Conservation (phyloP, 1,140 invertebrate species). For the Euura saliciscinereae region DNA sequence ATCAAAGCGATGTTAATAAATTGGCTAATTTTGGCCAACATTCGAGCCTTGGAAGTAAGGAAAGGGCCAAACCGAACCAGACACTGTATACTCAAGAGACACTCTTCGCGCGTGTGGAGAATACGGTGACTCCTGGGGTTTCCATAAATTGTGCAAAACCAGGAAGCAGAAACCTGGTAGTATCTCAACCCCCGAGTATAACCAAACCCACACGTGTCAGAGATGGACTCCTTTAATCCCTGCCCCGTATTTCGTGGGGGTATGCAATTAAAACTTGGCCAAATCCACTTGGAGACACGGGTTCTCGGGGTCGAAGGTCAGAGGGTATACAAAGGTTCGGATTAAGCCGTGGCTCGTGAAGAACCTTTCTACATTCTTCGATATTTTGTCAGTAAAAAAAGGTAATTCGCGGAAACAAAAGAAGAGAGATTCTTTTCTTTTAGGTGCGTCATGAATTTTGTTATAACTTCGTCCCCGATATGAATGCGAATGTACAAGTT, state of each 20-base stretch:
- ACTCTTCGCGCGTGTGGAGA: background rate
- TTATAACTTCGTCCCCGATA: background rate
- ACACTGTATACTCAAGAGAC: background rate
- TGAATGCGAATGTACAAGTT: background rate
- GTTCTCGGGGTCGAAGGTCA: background rate
- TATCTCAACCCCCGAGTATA: background rate
- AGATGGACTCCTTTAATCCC: background rate
- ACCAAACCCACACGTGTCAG: background rate
- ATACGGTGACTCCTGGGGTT: background rate
- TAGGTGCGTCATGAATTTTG: background rate
- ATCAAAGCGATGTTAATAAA: no score
- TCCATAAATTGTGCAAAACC: background rate
- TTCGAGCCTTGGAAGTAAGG: no score
- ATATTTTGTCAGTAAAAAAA: no score
- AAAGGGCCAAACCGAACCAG: background rate
- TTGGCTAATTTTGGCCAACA: no score
- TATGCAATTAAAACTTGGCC: conserved; percentile 5
- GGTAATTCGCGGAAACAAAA: background rate
- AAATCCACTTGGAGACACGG: background rate
- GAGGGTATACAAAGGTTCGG: background rate
- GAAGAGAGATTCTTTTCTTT: background rate
- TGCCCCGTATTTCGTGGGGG: background rate
- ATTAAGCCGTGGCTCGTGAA: no score
- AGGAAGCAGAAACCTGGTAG: background rate
- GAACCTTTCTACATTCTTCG: background rate